These are phyloP conservation scores for Microcebus tavaratra DNA, from an alignment of 2,113 vertebrate species.

Conservation along the genomic window DNA sequence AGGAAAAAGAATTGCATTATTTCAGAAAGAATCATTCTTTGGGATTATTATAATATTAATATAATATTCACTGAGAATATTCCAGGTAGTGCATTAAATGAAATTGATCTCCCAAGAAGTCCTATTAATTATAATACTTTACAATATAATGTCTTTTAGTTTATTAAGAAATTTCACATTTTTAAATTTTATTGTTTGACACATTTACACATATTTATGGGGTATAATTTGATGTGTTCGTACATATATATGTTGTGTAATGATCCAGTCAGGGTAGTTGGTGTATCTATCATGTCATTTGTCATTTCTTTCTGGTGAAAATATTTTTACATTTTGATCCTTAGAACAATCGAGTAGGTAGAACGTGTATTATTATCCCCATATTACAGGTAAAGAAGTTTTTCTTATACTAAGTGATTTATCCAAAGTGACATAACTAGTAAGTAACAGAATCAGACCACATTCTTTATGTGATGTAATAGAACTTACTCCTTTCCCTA, in stretches of 20 bases:
- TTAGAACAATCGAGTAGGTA: neutral
- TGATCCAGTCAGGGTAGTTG: neutral
- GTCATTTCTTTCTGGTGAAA: neutral
- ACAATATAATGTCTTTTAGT: neutral
- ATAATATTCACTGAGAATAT: neutral
- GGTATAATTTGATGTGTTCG: neutral
- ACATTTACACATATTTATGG: neutral
- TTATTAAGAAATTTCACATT: neutral
- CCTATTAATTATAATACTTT: neutral
- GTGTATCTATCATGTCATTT: neutral
- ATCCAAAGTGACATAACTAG: neutral
- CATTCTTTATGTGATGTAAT: neutral
- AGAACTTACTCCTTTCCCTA: neutral
- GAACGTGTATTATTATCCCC: neutral
- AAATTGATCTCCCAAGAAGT: neutral
- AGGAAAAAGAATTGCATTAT: neutral
- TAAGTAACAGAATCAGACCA: conserved; percentile 19
- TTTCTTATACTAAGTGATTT: neutral
- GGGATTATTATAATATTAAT: neutral
- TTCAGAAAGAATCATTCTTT: conserved; percentile 18
- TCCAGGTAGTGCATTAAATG: neutral
- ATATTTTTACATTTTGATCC: neutral
- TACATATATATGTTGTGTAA: neutral
- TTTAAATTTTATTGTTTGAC: neutral
- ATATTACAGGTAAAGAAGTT: neutral